Evolutionary conservation across 2,888 invertebrate species (phyloP).

Genomic region (Aspidapion aeneum): DNA sequence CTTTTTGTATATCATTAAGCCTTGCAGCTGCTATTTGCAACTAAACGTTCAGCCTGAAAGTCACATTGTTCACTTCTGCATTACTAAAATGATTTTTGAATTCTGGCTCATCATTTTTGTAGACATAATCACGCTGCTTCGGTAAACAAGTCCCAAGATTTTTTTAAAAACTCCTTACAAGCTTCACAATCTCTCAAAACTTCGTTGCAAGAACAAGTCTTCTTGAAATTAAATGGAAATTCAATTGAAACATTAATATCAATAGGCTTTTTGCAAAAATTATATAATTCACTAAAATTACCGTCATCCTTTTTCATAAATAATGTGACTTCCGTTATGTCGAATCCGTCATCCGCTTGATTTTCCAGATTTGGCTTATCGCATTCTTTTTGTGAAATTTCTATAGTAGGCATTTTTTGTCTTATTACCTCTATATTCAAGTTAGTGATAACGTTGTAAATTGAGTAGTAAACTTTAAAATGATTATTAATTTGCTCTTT

Average conservation of each 20-base stretch:
- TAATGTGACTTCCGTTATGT: not conserved
- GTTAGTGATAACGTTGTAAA: not conserved
- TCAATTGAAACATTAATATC: conserved; percentile 8
- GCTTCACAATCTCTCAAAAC: conserved; percentile 13
- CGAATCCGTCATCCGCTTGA: not conserved
- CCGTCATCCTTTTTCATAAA: not conserved
- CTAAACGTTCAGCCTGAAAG: not conserved
- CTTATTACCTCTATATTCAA: not conserved
- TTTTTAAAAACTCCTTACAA: conserved; percentile 14
- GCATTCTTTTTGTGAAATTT: no score
- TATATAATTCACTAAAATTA: not conserved
- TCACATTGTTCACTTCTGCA: not conserved
- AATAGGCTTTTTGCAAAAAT: conserved; percentile 14
- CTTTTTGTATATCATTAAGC: conserved; percentile 10
- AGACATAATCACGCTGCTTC: conserved; percentile 1
- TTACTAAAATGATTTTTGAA: not conserved
- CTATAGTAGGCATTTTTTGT: not conserved
- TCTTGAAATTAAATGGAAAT: conserved; percentile 9
- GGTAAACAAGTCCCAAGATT: conserved; percentile 6
- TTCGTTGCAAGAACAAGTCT: conserved; percentile 10
- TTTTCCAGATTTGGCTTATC: not conserved
- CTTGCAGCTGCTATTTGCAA: not conserved
- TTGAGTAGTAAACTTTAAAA: not conserved
- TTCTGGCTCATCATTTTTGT: not conserved
- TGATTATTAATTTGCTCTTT: conserved; percentile 29